Base-by-base conservation (phyloP, 2,113 vertebrate species). In the Callionymus lyra region DNA sequence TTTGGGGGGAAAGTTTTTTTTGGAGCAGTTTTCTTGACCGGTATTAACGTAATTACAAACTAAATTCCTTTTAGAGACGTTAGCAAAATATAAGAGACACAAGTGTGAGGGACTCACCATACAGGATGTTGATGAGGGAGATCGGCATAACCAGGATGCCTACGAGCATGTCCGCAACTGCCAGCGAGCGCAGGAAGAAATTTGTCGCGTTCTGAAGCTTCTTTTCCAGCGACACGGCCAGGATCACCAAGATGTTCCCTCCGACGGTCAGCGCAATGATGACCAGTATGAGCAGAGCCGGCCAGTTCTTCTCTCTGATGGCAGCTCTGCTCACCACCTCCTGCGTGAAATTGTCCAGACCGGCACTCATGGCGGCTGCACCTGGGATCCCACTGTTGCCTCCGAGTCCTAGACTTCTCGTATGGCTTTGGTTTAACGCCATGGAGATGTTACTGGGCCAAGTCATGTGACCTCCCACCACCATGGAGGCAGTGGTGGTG, bases 171-270 rank as follows among this genome's bases (percentile, higher is more conserved):
- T 99, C 95, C 1, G 95, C 95, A 56, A 97, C 89, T 0, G 95
- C 94, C 75, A 99, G 80, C 0, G 95, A 99, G 81, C 96, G 89
- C 77, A 98, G 82, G 75, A 99, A 99, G 74, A 94, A 99, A 78
- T 99, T 99, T 38, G 95, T 99, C 38, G 94, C 95, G 17, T 94
- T 99, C 65, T 99, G 95, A 53, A 99, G 88, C 74, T 98, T 98
- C 81, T 95, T 98, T 82, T 99, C 95, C 83, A 99, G 64, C 12
- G 91, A 91, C 48, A 99, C 94, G 0, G 95, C 95, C 80, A 99
- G 82, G 73, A 99, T 99, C 47, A 99, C 94, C 41, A 99, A 61
- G 63, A 99, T 97, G 68, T 99, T 99, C 2, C 95, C 95, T 1
- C 91, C 90, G 6, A 99, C 85, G 9, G 95, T 99, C 74, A 98